Percentiles rank a stretch among this genome's conserved stretches.
These are phyloP conservation scores for Mythimna lalbum DNA, from an alignment of 2,888 invertebrate genomes.

Conservation along the genomic window DNA sequence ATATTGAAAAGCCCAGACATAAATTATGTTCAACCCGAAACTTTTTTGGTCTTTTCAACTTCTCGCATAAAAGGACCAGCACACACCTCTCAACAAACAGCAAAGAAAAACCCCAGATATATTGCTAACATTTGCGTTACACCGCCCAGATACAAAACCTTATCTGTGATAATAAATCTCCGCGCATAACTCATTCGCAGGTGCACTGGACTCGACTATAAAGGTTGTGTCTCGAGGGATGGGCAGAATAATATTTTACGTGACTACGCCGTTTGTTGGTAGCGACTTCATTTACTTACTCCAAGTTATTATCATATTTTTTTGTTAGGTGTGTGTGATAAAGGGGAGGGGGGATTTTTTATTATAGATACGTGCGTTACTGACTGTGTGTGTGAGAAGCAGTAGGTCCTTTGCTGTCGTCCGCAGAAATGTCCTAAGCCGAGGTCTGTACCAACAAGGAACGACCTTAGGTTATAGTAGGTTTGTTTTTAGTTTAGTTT, in stretches of 20 bases:
- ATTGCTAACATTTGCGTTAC: conserved; percentile 56
- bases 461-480: too few species aligned
- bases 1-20: too few species aligned
- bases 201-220: conserved; percentile 66
- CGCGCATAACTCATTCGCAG: conserved; percentile 64
- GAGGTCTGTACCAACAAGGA: too few species aligned
- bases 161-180: conserved; percentile 65
- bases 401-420: too few species aligned
- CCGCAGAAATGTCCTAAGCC: too few species aligned
- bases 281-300: conserved; percentile 57
- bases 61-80: conserved; percentile 27
- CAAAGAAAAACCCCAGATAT: conserved; percentile 50
- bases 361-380: not conserved
- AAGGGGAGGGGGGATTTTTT: not conserved
- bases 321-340: conserved; percentile 10
- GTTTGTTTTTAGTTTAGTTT: too few species aligned
- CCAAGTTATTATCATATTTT: conserved; percentile 37
- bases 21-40: conserved; percentile 15
- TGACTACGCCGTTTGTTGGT: conserved; percentile 47
- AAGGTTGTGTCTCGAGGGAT: conserved; percentile 60
- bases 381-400: not conserved
- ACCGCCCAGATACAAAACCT: conserved; percentile 62
- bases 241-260: conserved; percentile 60
- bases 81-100: conserved; percentile 15
- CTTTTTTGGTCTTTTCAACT: conserved; percentile 7